Evolutionary conservation across 2,113 vertebrate genomes (phyloP).

Genomic region (Ancistrus triradiatus): DNA sequence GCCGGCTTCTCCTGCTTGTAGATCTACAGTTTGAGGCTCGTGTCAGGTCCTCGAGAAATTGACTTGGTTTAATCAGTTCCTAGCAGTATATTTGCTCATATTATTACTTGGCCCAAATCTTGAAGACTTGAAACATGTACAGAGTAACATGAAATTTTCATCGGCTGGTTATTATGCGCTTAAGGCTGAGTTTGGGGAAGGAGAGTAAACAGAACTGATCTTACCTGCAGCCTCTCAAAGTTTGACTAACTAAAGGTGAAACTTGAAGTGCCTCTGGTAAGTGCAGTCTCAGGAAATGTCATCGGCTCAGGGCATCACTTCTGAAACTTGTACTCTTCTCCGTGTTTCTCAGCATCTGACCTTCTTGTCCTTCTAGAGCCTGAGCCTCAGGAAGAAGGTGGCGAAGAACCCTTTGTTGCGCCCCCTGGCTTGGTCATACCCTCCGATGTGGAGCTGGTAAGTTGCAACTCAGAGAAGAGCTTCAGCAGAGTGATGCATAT

Average conservation of each 20-base stretch:
- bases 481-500: no score
- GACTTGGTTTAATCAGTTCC: no score
- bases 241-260: conserved; percentile 30
- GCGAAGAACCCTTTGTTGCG: conserved; percentile 90
- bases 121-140: no score
- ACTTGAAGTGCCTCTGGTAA: conserved; percentile 22
- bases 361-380: conserved; percentile 55
- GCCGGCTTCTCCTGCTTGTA: no score
- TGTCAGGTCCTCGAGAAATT: no score
- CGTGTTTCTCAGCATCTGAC: background rate
- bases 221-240: conserved; percentile 15
- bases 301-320: background rate
- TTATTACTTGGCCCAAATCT: no score
- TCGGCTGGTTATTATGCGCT: conserved; percentile 14
- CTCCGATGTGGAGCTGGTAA: conserved; percentile 91
- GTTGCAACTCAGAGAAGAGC: conserved; percentile 40
- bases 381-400: conserved; percentile 84
- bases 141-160: conserved; percentile 35
- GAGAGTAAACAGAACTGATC: conserved; percentile 20
- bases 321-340: background rate
- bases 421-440: conserved; percentile 85
- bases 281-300: background rate
- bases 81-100: no score
- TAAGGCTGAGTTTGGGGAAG: background rate
- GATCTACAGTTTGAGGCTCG: no score